A percentile compares a stretch with the other conserved stretches of the same genome.
Conservation (phyloP, 2,797 vertebrate genomes). For the Cuculus canorus region DNA sequence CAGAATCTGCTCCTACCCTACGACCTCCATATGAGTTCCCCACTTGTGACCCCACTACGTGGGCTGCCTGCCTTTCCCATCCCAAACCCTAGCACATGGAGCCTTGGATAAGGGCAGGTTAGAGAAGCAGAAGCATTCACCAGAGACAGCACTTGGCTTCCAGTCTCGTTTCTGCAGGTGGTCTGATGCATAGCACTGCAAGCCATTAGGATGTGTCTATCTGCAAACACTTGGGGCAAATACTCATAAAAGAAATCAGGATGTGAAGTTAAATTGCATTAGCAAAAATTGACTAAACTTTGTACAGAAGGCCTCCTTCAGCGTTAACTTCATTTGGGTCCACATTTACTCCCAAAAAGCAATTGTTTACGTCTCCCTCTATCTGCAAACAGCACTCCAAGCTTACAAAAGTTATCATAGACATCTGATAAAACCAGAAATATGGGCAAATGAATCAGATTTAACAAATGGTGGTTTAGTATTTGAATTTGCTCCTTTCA, state of each 20-base stretch:
- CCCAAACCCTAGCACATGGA: background rate
- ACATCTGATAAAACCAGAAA: background rate
- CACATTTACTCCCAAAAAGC: background rate
- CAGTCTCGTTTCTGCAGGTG: background rate
- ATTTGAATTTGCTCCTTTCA: background rate
- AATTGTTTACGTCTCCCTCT: background rate
- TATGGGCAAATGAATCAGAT: background rate
- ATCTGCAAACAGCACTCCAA: background rate
- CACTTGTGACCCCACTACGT: rapidly evolving
- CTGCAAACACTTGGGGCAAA: background rate
- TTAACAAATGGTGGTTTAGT: background rate
- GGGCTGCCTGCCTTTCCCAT: background rate
- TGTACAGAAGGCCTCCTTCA: background rate
- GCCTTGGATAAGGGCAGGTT: rapidly evolving
- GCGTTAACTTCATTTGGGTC: background rate
- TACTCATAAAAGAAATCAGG: background rate
- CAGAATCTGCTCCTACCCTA: background rate
- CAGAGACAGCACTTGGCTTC: rapidly evolving
- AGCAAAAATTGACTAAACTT: background rate
- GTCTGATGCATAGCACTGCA: background rate
- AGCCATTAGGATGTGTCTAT: background rate
- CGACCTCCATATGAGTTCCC: rapidly evolving
- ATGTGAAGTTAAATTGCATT: background rate
- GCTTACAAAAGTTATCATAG: background rate
- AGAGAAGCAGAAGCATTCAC: background rate